Evolutionary conservation across 1,140 invertebrate species (phyloP).

Genomic region (Zaprionus taronus): DNA sequence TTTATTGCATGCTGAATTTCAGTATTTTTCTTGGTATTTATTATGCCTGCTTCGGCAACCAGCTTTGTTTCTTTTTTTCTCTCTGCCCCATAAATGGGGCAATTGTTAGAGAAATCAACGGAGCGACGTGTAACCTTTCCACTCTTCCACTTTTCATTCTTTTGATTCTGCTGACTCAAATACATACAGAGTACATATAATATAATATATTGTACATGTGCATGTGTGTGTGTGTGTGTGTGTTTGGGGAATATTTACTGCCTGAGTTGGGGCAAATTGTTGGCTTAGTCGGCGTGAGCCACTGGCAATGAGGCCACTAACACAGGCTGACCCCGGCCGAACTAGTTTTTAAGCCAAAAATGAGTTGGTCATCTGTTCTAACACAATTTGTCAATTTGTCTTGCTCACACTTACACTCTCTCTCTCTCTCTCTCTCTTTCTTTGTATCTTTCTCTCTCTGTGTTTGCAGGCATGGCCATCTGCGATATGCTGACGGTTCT

Average conservation of each 20-base stretch:
- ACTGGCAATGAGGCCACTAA: neutral
- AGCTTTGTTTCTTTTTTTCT: neutral
- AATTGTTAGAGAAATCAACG: neutral
- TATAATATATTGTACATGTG: neutral
- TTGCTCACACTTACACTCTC: neutral
- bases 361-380: slow-evolving; percentile 26
- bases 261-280: slow-evolving; percentile 14
- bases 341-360: slow-evolving; percentile 32
- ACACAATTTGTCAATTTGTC: slow-evolving; percentile 46
- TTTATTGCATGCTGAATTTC: neutral
- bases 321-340: neutral
- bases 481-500: slow-evolving; percentile 96
- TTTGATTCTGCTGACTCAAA: slow-evolving; percentile 2
- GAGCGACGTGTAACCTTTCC: neutral
- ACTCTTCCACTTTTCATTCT: slow-evolving; percentile 5
- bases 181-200: slow-evolving; percentile 2
- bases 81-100: neutral
- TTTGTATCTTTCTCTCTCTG: slow-evolving; percentile 11
- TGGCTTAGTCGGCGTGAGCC: slow-evolving; percentile 6
- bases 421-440: neutral
- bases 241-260: neutral
- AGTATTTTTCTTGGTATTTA: slow-evolving; percentile 3
- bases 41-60: neutral
- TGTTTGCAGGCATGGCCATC: slow-evolving; percentile 91
- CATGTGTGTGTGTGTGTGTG: neutral